Percentiles rank a stretch among this genome's conserved stretches.
phyloP scores from a whole-genome alignment of 1,140 invertebrate genomes.

The Pectinophora gossypiella region DNA sequence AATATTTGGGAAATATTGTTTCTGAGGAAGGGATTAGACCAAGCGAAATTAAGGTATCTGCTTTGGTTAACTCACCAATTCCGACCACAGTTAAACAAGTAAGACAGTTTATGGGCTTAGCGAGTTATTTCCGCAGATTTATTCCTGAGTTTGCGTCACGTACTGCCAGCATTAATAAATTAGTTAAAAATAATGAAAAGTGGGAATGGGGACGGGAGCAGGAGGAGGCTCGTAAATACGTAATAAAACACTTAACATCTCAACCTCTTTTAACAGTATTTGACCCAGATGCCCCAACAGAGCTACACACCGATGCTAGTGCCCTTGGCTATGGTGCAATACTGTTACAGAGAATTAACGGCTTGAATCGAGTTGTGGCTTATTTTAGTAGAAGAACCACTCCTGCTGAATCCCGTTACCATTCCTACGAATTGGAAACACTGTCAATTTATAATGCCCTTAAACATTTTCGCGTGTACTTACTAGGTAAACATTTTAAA shows the following conservation, averaged over 20 bases:
- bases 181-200: no score
- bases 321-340: conserved; percentile 25
- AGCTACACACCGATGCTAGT: neutral
- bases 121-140: neutral
- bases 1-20: conserved; percentile 28
- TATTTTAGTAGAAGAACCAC: conserved; percentile 48
- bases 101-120: no score
- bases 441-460: conserved; percentile 8
- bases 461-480: conserved; percentile 15
- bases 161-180: neutral
- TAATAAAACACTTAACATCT: neutral
- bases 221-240: neutral
- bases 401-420: conserved; percentile 45
- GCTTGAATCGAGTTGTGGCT: conserved; percentile 63
- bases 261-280: neutral
- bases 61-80: no score
- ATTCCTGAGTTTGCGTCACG: neutral
- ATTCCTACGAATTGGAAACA: conserved; percentile 38
- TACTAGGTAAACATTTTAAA: conserved; percentile 6
- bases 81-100: conserved; percentile 10
- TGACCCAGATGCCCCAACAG: neutral
- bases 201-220: neutral
- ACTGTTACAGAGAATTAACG: conserved; percentile 35
- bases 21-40: conserved; percentile 12
- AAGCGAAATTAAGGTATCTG: conserved; percentile 8